Evolutionary conservation across 2,113 vertebrate species (phyloP).

Genomic region (Phylloscopus trochiloides): DNA sequence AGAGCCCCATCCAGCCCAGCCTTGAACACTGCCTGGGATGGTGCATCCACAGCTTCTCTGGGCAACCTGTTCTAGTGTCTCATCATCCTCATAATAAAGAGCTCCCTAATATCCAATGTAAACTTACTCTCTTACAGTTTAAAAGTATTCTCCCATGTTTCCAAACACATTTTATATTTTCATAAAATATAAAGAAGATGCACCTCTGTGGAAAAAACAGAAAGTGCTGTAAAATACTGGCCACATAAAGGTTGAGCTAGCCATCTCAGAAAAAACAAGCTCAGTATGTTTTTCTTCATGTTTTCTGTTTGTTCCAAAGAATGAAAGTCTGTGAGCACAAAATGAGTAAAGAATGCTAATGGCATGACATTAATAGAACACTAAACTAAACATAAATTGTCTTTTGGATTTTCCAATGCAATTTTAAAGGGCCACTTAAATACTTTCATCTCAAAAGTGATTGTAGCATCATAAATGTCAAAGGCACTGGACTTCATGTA

Average conservation of each 20-base stretch:
- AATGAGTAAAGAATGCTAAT: neutral
- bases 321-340: neutral
- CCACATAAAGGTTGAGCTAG: neutral
- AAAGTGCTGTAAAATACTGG: neutral
- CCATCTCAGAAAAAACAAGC: neutral
- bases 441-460: neutral
- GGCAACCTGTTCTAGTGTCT: neutral
- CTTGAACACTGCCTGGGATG: neutral
- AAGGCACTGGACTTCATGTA: neutral
- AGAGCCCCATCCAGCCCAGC: neutral
- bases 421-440: neutral
- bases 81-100: neutral
- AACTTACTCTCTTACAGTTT: neutral
- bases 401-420: neutral
- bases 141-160: neutral
- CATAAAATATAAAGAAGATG: neutral
- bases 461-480: neutral
- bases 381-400: neutral
- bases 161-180: neutral
- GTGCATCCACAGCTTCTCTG: neutral
- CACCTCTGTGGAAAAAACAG: neutral
- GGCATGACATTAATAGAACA: neutral
- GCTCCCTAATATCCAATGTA: neutral
- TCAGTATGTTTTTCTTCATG: neutral
- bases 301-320: neutral